Conservation (phyloP, 2,888 invertebrate genomes). For the Sisyra nigra region DNA sequence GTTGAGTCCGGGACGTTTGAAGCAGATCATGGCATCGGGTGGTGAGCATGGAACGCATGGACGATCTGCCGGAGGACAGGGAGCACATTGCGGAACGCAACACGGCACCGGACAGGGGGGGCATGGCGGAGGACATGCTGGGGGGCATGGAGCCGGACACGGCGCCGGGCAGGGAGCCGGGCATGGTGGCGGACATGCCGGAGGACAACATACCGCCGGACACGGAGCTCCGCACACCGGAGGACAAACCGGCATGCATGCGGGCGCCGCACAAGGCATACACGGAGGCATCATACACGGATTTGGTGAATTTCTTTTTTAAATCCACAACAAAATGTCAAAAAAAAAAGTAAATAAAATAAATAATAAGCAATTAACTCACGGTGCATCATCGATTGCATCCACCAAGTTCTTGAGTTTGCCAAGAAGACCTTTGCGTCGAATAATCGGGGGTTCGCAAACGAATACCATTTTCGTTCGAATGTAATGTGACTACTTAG, state of each 20-base stretch:
- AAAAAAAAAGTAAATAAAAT: no score
- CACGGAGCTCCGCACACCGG: neutral
- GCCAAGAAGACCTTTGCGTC: neutral
- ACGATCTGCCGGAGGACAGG: neutral
- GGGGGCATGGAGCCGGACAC: neutral
- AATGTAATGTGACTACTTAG: neutral
- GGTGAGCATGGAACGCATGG: constrained; percentile 1
- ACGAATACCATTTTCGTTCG: neutral
- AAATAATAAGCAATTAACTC: constrained; percentile 1
- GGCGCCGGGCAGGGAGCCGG: neutral
- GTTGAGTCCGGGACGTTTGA: neutral
- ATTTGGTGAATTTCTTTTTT: neutral
- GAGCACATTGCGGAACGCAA: neutral
- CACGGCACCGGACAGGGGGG: constrained; percentile 1
- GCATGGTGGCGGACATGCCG: neutral
- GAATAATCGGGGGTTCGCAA: neutral
- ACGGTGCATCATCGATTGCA: constrained; percentile 1
- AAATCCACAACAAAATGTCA: no score
- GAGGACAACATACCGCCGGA: neutral
- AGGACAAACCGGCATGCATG: neutral
- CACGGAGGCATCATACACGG: neutral
- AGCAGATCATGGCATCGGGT: neutral
- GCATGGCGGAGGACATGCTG: neutral
- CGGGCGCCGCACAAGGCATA: neutral
- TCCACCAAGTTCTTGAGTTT: neutral